Evolutionary conservation across 1,140 invertebrate genomes (phyloP).

Genomic region (Zaprionus taronus): DNA sequence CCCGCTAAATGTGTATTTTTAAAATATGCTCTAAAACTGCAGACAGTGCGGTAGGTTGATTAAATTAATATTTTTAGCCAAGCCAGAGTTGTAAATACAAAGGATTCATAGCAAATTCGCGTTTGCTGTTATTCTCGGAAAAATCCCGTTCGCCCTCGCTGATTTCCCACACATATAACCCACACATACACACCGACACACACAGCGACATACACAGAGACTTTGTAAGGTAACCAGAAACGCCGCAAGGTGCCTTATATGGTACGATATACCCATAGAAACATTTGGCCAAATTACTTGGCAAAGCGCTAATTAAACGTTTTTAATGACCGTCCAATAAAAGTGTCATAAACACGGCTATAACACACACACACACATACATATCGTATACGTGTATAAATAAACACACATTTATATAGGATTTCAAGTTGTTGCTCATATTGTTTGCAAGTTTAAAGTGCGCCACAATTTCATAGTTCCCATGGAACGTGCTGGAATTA

Average conservation of each 20-base stretch:
- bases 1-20: background rate
- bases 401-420: background rate
- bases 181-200: background rate
- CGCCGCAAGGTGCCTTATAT: background rate
- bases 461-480: background rate
- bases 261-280: conserved; percentile 20
- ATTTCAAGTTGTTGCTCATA: conserved; percentile 2
- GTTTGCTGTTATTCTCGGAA: background rate
- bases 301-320: conserved; percentile 71
- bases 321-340: conserved; percentile 70
- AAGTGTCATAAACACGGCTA: conserved; percentile 61
- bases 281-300: conserved; percentile 56
- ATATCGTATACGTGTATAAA: conserved; percentile 34
- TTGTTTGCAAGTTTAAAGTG: background rate
- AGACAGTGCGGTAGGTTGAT: background rate
- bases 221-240: background rate
- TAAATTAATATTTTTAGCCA: background rate
- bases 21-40: background rate
- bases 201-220: background rate
- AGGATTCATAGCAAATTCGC: background rate
- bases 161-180: background rate
- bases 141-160: background rate
- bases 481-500: background rate
- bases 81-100: background rate
- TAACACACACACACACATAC: conserved; percentile 18